Evolutionary conservation across 2,113 vertebrate species (phyloP).

Genomic region (Platanista minor): DNA sequence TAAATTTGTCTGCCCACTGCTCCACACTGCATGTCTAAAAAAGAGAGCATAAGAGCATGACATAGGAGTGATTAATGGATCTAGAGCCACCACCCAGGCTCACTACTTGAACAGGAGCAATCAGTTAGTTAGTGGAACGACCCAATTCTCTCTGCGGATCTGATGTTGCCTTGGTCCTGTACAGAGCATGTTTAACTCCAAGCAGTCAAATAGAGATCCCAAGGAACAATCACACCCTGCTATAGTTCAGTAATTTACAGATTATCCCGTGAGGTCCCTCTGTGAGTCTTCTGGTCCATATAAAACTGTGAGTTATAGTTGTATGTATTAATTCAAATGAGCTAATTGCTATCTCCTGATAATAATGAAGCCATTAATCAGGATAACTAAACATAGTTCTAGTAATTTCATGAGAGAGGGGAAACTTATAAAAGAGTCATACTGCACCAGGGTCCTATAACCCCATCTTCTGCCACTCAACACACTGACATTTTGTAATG

Average conservation of each 20-base stretch:
- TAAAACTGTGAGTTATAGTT: slow-evolving; percentile 30
- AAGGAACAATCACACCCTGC: neutral
- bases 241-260: neutral
- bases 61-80: neutral
- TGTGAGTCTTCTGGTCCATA: slow-evolving; percentile 13
- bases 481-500: slow-evolving; percentile 67
- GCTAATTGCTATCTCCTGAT: slow-evolving; percentile 36
- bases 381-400: slow-evolving; percentile 35
- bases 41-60: slow-evolving; percentile 10
- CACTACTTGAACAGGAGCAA: neutral
- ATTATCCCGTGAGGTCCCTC: neutral
- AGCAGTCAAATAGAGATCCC: neutral
- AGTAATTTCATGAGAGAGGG: slow-evolving; percentile 26
- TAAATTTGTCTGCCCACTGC: neutral
- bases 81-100: neutral
- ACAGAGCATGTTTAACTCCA: neutral
- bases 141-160: neutral
- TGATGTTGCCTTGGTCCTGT: neutral
- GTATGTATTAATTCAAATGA: slow-evolving; percentile 24
- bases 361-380: slow-evolving; percentile 56
- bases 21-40: neutral
- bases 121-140: neutral
- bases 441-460: neutral
- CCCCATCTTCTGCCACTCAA: slow-evolving; percentile 40
- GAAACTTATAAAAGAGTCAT: slow-evolving; percentile 18